Evolutionary conservation across 2,888 invertebrate genomes (phyloP).

Genomic region (Agrilus cyanescens): DNA sequence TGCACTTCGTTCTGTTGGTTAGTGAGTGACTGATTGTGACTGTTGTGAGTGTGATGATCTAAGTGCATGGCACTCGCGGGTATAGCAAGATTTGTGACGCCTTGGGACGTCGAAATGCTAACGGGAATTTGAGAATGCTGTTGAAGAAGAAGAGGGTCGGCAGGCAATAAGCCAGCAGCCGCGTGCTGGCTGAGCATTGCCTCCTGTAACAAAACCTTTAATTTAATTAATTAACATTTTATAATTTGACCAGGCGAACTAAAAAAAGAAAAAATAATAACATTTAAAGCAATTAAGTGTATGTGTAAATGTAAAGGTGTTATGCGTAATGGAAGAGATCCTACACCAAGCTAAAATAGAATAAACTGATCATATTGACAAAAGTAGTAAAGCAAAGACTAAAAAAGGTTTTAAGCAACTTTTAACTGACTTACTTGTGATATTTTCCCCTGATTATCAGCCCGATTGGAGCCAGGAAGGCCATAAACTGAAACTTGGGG

Average conservation of each 20-base stretch:
- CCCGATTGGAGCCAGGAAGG: constrained; percentile 46
- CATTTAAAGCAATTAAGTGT: not conserved
- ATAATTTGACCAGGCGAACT: not conserved
- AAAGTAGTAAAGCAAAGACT: too few relatives aligned
- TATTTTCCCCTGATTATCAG: constrained; percentile 48
- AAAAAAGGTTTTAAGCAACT: too few relatives aligned
- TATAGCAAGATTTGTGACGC: constrained; percentile 31
- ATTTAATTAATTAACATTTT: constrained; percentile 1
- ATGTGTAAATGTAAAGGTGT: too few relatives aligned
- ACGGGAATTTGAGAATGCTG: constrained; percentile 35
- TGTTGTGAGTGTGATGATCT: constrained; percentile 24
- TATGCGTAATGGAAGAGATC: too few relatives aligned
- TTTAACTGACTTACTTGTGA: constrained; percentile 47
- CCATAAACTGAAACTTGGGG: constrained; percentile 65
- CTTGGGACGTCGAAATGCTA: constrained; percentile 32
- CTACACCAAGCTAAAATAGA: too few relatives aligned
- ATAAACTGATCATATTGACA: too few relatives aligned
- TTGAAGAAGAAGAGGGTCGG: constrained; percentile 32
- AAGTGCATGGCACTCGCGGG: constrained; percentile 32
- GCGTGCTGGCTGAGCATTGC: constrained; percentile 45
- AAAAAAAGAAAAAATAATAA: constrained; percentile 1
- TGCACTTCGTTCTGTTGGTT: constrained; percentile 17
- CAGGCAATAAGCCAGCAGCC: constrained; percentile 28
- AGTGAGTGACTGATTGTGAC: constrained; percentile 9
- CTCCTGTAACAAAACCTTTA: constrained; percentile 24